Conservation (phyloP, 2,797 vertebrate species). For the Acrossocheilus wenchowensis region DNA sequence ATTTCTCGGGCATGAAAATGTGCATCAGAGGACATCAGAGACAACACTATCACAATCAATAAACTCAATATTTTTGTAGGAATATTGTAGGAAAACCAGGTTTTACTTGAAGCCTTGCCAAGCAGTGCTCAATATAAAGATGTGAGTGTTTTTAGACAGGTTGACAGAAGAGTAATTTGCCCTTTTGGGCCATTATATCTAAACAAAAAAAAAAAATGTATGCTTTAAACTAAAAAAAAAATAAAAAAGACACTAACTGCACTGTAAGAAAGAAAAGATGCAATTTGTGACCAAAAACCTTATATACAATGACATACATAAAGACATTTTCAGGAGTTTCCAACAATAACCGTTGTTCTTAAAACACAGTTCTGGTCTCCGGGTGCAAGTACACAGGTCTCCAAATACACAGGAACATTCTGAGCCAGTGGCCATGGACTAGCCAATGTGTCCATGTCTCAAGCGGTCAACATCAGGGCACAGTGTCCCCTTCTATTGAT, state of each 20-base stretch:
- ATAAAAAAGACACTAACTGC: background rate
- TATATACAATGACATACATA: background rate
- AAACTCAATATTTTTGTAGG: no score
- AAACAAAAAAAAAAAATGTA: no score
- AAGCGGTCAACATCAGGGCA: slow-evolving; percentile 32
- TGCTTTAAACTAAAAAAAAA: no score
- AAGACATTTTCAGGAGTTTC: background rate
- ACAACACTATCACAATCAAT: background rate
- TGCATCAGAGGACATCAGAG: background rate
- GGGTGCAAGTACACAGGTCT: background rate
- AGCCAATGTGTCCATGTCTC: slow-evolving; percentile 16
- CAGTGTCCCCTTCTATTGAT: slow-evolving; percentile 19
- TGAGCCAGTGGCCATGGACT: slow-evolving; percentile 33
- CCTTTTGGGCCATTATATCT: background rate
- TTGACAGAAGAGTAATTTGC: background rate
- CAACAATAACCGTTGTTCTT: background rate
- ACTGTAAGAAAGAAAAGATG: background rate
- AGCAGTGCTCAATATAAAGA: background rate
- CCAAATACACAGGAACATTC: slow-evolving; percentile 29
- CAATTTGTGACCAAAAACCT: background rate
- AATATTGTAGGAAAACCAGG: background rate
- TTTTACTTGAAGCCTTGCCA: background rate
- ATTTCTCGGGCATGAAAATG: slow-evolving; percentile 7
- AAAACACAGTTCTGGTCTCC: background rate
- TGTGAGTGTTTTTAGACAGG: background rate